Conservation (phyloP, 2,797 vertebrate genomes). For the Schizothorax lantsangensis region DNA sequence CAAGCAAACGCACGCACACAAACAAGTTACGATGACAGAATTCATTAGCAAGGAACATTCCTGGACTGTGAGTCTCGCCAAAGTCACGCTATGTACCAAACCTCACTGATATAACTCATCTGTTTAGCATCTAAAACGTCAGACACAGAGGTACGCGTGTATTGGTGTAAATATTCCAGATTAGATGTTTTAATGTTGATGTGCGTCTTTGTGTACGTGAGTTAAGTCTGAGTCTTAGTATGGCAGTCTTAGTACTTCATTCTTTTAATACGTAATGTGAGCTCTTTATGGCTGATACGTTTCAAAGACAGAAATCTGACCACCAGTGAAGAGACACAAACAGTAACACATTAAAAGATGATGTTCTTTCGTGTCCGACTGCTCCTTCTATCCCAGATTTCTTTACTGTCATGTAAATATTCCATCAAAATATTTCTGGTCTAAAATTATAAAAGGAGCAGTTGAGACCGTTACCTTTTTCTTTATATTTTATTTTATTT, state of each 20-base stretch:
- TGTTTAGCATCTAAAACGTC: constrained; percentile 30
- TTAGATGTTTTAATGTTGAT: background rate
- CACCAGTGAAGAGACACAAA: background rate
- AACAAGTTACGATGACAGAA: constrained; percentile 5
- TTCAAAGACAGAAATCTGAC: constrained; percentile 8
- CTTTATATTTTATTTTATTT: background rate
- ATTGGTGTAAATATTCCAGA: background rate
- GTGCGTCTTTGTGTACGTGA: background rate
- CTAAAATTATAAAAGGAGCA: background rate
- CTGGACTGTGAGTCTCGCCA: constrained; percentile 34
- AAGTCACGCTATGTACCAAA: constrained; percentile 53
- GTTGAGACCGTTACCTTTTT: background rate
- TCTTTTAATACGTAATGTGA: background rate
- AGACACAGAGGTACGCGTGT: background rate
- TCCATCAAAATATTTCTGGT: background rate
- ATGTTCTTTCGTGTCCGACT: background rate
- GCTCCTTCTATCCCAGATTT: background rate
- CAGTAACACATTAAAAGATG: background rate
- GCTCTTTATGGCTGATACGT: constrained; percentile 12
- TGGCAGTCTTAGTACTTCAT: background rate
- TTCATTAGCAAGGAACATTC: constrained; percentile 46
- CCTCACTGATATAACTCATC: constrained; percentile 29
- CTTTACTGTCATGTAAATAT: background rate
- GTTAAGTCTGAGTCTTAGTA: background rate
- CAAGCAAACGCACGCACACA: background rate